These are phyloP conservation scores for Peromyscus eremicus DNA, from an alignment of 2,797 vertebrate species.

Conservation along the genomic window DNA sequence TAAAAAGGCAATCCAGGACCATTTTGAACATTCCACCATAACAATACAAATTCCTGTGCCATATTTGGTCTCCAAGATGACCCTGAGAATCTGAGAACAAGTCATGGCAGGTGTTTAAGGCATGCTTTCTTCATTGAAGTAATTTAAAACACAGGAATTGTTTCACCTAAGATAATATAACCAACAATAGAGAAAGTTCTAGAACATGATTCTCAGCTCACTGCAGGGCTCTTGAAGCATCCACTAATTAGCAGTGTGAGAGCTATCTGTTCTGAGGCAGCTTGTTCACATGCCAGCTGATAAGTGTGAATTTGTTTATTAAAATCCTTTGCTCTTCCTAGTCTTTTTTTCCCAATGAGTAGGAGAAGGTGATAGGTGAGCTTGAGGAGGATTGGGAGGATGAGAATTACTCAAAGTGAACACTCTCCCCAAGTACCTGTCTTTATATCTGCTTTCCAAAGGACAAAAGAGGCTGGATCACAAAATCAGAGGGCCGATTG, in stretches of 20 bases:
- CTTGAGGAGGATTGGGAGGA: neutral
- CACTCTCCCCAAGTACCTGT: neutral
- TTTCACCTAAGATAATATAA: neutral
- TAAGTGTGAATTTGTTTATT: neutral
- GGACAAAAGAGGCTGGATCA: slow-evolving; percentile 68
- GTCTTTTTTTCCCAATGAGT: neutral
- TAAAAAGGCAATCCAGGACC: neutral
- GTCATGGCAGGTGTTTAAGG: neutral
- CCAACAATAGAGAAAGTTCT: neutral
- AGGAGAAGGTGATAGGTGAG: neutral
- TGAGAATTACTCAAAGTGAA: neutral
- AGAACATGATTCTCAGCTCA: neutral
- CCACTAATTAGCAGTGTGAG: neutral
- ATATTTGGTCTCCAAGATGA: neutral
- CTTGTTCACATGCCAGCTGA: neutral
- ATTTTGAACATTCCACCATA: neutral
- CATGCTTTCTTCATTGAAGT: neutral
- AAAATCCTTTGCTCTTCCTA: neutral
- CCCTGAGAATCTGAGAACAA: neutral
- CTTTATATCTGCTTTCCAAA: slow-evolving; percentile 75
- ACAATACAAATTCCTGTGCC: neutral
- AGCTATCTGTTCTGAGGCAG: neutral
- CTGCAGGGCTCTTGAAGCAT: neutral
- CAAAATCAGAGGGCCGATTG: slow-evolving; percentile 54
- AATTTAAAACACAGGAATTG: neutral